Evolutionary conservation across 2,113 vertebrate species (phyloP).

Genomic region (Corythaeola cristata): DNA sequence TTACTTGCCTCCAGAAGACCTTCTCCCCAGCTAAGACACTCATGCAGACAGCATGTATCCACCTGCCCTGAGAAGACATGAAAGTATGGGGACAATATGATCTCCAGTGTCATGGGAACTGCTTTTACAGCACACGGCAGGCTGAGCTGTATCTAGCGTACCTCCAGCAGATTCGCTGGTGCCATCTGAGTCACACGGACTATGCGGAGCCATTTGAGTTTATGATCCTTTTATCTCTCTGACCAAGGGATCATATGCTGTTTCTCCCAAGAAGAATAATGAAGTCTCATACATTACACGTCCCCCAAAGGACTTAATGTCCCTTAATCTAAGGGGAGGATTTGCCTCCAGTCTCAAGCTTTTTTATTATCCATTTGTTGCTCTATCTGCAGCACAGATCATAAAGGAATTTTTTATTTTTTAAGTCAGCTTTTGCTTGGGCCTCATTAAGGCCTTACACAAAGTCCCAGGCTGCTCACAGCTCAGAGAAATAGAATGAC

Average conservation of each 20-base stretch:
- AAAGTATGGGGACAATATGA: neutral
- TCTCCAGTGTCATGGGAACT: neutral
- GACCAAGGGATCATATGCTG: neutral
- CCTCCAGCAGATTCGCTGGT: neutral
- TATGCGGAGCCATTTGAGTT: neutral
- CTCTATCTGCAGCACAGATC: slow-evolving; percentile 9
- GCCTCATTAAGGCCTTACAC: neutral
- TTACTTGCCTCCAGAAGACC: neutral
- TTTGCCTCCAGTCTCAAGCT: slow-evolving; percentile 5
- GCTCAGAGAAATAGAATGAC: neutral
- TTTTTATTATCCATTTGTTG: slow-evolving; percentile 43
- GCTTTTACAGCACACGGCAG: neutral
- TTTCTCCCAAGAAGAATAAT: slow-evolving; percentile 25
- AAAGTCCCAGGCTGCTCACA: neutral
- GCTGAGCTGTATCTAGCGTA: neutral
- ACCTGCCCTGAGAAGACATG: neutral
- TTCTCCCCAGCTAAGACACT: neutral
- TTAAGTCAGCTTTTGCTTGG: slow-evolving; percentile 27
- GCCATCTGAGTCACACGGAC: neutral
- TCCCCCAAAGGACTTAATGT: slow-evolving; percentile 36
- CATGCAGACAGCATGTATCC: neutral
- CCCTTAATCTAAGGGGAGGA: slow-evolving; percentile 31
- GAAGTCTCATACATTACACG: slow-evolving; percentile 9
- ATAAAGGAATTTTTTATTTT: slow-evolving; percentile 49
- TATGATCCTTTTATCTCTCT: slow-evolving; percentile 26